Conservation (phyloP, 2,113 vertebrate species). For the Actinemys pallida region DNA sequence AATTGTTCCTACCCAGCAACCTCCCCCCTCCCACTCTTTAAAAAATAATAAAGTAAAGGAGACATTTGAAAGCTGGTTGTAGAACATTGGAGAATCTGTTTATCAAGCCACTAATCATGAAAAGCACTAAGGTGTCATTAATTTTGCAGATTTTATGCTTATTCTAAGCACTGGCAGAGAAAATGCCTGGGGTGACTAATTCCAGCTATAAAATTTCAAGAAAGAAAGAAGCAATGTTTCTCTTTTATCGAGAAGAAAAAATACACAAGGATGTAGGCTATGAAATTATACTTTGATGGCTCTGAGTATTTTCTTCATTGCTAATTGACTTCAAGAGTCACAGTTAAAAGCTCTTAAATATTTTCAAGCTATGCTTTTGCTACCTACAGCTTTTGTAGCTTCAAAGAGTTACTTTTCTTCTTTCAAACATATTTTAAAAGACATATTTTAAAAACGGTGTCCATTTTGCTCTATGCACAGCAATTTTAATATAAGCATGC, state of each 20-base stretch:
- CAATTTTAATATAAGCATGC: background rate
- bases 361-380: background rate
- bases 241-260: background rate
- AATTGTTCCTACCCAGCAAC: background rate
- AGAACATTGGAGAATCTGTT: background rate
- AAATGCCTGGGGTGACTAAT: slow-evolving; percentile 62
- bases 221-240: background rate
- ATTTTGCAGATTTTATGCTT: slow-evolving; percentile 32
- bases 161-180: slow-evolving; percentile 34
- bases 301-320: slow-evolving; percentile 10
- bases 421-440: background rate
- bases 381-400: background rate
- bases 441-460: background rate
- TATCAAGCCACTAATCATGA: slow-evolving; percentile 40
- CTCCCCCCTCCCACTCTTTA: background rate
- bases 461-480: background rate
- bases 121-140: slow-evolving; percentile 22
- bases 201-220: background rate
- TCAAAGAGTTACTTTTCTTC: background rate
- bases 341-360: background rate
- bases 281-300: background rate
- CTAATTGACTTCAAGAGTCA: slow-evolving; percentile 12
- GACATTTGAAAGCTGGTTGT: slow-evolving; percentile 2
- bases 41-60: background rate
- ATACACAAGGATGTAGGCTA: background rate